Percentiles rank a stretch among this genome's conserved stretches.
Conservation (phyloP, 2,888 invertebrate species). For the Salticus scenicus region DNA sequence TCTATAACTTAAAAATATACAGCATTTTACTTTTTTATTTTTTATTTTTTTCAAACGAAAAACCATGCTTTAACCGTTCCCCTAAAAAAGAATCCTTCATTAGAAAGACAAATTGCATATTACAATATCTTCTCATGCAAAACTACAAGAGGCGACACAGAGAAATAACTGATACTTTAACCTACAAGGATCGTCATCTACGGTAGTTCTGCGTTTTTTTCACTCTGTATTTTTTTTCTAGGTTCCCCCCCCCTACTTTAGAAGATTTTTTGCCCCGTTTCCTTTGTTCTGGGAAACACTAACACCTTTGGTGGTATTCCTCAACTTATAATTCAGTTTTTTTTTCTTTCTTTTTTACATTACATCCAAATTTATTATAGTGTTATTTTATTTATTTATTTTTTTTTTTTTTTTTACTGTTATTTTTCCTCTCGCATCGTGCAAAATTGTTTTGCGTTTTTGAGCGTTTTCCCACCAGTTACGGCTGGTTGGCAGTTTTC, state of each 20-base stretch:
- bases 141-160: constrained; percentile 4
- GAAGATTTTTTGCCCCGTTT: constrained; percentile 1
- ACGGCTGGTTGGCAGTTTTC: constrained; percentile 39
- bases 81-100: too few species aligned
- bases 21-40: too few species aligned
- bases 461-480: constrained; percentile 42
- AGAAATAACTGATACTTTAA: constrained; percentile 1
- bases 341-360: background rate
- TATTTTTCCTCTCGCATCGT: background rate
- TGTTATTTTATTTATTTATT: too few species aligned
- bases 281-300: constrained; percentile 53
- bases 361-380: constrained; percentile 10
- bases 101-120: constrained; percentile 17
- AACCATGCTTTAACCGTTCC: too few species aligned
- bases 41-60: too few species aligned
- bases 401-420: constrained; percentile 16
- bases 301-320: constrained; percentile 52
- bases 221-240: background rate
- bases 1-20: too few species aligned
- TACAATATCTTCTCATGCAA: constrained; percentile 20
- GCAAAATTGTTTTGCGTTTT: constrained; percentile 38
- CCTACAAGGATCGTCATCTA: background rate
- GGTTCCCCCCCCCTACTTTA: background rate
- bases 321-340: background rate
- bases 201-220: background rate